These are phyloP conservation scores for Drosophila biarmipes DNA, from an alignment of 1,140 invertebrate genomes.

Conservation along the genomic window DNA sequence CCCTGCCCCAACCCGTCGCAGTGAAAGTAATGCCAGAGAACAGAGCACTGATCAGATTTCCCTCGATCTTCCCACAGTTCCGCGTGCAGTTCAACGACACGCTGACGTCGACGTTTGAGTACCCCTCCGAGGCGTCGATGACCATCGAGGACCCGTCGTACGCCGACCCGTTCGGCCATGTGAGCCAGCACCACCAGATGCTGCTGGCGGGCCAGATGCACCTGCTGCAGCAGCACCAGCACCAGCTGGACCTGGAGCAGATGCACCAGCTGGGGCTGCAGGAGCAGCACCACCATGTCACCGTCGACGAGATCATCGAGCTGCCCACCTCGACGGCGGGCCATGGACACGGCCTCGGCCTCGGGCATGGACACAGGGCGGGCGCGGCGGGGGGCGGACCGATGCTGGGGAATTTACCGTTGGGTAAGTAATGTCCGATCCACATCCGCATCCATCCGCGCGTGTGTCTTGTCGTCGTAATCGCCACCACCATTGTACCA, in stretches of 20 bases:
- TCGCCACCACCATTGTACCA: background rate
- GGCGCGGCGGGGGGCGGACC: constrained; percentile 58
- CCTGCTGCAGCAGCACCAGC: constrained; percentile 55
- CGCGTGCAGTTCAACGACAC: constrained; percentile 94
- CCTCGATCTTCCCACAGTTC: constrained; percentile 86
- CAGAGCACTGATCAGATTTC: constrained; percentile 16
- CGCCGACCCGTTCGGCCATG: constrained; percentile 67
- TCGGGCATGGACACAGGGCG: constrained; percentile 22
- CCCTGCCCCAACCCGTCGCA: background rate
- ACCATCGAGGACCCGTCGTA: constrained; percentile 87
- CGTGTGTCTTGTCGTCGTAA: background rate
- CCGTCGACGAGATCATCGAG: constrained; percentile 82
- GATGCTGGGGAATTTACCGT: constrained; percentile 83
- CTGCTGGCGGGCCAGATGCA: constrained; percentile 59
- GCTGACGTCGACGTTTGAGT: constrained; percentile 92
- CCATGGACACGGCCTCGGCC: constrained; percentile 28
- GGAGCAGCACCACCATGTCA: constrained; percentile 71
- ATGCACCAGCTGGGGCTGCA: constrained; percentile 53
- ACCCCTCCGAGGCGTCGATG: constrained; percentile 92
- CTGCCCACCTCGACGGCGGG: constrained; percentile 67
- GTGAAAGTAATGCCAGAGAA: constrained; percentile 6
- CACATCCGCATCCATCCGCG: constrained; percentile 4
- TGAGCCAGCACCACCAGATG: constrained; percentile 66
- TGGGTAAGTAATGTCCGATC: constrained; percentile 74
- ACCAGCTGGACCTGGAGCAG: constrained; percentile 35